phyloP scores from a whole-genome alignment of 1,140 invertebrate genomes.

The Megathymus violae region DNA sequence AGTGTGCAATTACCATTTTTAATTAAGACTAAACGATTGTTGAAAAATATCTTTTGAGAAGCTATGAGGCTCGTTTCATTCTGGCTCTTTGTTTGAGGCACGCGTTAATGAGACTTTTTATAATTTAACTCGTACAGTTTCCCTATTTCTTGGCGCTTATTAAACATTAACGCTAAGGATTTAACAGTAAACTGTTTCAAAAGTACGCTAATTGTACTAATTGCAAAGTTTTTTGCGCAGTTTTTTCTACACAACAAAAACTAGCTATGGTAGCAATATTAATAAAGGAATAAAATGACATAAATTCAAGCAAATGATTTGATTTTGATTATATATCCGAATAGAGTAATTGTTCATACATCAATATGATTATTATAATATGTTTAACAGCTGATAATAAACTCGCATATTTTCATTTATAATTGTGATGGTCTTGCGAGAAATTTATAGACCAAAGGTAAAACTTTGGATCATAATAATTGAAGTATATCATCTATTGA shows the following conservation, averaged over 20 bases:
- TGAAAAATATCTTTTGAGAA: not conserved
- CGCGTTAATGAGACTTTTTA: constrained; percentile 1
- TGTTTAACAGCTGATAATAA: too few species aligned
- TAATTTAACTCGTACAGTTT: not conserved
- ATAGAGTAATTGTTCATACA: too few species aligned
- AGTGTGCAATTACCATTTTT: constrained; percentile 1
- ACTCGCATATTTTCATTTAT: too few species aligned
- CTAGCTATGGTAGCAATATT: too few species aligned
- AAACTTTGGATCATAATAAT: too few species aligned
- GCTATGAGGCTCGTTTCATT: not conserved
- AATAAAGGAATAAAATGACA: too few species aligned
- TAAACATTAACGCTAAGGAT: not conserved
- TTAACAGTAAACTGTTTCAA: not conserved
- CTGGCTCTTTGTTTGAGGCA: not conserved
- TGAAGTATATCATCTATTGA: too few species aligned
- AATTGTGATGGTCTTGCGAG: too few species aligned
- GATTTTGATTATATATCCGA: too few species aligned
- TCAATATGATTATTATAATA: too few species aligned
- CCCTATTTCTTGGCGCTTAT: not conserved
- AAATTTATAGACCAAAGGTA: too few species aligned
- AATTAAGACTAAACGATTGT: constrained; percentile 2
- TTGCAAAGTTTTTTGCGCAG: not conserved
- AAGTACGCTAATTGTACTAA: not conserved
- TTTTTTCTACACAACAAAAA: not conserved
- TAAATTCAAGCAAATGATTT: too few species aligned